Base-by-base conservation (phyloP, 2,888 invertebrate species). In the Drosophila prostipennis region DNA sequence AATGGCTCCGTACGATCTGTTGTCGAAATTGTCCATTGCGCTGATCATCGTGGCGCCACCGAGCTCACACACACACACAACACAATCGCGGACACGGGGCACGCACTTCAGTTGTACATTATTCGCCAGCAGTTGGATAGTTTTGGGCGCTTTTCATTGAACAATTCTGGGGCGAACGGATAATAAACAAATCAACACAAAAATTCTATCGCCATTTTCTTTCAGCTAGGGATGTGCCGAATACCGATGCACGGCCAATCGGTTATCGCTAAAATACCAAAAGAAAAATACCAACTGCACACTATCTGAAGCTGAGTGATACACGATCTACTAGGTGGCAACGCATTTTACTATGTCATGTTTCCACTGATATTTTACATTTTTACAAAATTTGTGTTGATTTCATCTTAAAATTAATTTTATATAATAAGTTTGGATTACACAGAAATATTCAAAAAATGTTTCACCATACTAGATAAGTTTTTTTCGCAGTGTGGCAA, bases 1-100 rank as follows among this genome's bases (percentile, higher is more conserved):
- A 74, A 91, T 91, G 77, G 91, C 91, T 74, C 90, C 91, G 76
- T 91, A 92, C 65, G 91, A 91, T 79, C 92, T 90, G 85, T 91
- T 91, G 85, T 92, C 84, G 52, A 88, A 88, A 79, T 82, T 82
- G 76, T 84, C 92, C 91, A 92, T 91, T 78, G 91, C 88, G 84
- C 90, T 90, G 59, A 91, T 89, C 91, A 92, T 92, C 79, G 76
- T 89, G 76, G 77, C 74, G 74, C 55, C 54, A 46, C 42, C 32
- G 19, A 39, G 36, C 45, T 43, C 16, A 2, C 19, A 52, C 55
- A 46, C 10, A 6, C 19, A 46, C 55, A 76, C 53, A 53, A 63
- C 70, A 53, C 57, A 45, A 45, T 58, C 61, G 48, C 51, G 67
- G 55, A 72, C 80, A 72, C 77, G 60, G 56, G 60, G 54, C 60